Percentiles rank a stretch among this genome's conserved stretches.
These are phyloP conservation scores for Candidula unifasciata DNA, from an alignment of 2,888 invertebrate genomes.

Conservation along the genomic window DNA sequence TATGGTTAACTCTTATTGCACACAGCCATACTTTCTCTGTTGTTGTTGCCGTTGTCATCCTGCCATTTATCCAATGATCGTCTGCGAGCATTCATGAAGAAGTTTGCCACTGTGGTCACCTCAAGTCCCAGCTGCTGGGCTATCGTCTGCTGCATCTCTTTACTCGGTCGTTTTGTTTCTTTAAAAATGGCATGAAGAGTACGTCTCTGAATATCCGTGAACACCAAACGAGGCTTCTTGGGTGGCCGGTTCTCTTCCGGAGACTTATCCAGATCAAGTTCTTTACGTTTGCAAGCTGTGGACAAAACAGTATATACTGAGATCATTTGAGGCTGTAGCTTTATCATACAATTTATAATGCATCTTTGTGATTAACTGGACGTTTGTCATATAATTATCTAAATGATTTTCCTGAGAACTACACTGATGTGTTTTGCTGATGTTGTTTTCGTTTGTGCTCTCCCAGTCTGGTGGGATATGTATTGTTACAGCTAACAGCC, in stretches of 20 bases:
- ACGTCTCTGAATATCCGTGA: slow-evolving; percentile 99
- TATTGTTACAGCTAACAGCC: no score
- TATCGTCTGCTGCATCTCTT: slow-evolving; percentile 99
- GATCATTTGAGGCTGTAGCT: no score
- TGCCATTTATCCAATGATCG: slow-evolving; percentile 95
- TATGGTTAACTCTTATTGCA: slow-evolving; percentile 60
- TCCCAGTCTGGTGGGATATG: no score
- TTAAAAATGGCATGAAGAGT: slow-evolving; percentile 99
- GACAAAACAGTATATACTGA: slow-evolving; percentile 25
- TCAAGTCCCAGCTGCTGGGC: slow-evolving; percentile 97
- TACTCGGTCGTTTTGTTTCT: slow-evolving; percentile 99
- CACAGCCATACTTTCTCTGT: slow-evolving; percentile 67
- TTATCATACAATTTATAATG: no score
- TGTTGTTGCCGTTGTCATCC: slow-evolving; percentile 85
- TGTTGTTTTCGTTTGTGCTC: no score
- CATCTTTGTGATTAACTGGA: no score
- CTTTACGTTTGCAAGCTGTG: slow-evolving; percentile 86
- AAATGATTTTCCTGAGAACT: no score
- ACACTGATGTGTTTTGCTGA: no score
- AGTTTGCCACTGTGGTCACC: slow-evolving; percentile 98
- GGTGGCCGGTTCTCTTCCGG: slow-evolving; percentile 83
- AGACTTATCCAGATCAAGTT: slow-evolving; percentile 69
- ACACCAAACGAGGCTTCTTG: slow-evolving; percentile 99
- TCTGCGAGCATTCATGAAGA: slow-evolving; percentile 99
- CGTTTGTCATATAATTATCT: no score